Percentiles rank a stretch among this genome's conserved stretches.
phyloP scores from a whole-genome alignment of 2,888 invertebrate genomes.

The Apodemia hepburni region DNA sequence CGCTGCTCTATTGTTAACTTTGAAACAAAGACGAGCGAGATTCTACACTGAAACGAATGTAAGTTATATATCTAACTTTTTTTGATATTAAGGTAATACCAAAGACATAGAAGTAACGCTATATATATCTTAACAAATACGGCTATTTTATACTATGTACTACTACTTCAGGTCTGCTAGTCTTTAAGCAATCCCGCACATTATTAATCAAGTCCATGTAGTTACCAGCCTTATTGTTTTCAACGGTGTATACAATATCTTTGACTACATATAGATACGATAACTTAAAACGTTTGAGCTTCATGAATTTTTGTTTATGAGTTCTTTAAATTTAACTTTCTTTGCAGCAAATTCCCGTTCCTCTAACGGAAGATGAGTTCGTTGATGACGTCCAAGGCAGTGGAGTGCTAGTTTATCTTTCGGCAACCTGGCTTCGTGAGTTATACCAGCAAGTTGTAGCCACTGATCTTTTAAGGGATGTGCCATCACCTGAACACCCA shows the following conservation, averaged over 20 bases:
- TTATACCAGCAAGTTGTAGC: conserved; percentile 93
- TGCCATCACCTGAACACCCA: conserved; percentile 85
- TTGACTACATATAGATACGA: too few relatives aligned
- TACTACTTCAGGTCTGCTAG: too few relatives aligned
- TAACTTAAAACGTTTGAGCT: too few relatives aligned
- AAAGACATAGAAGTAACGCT: too few relatives aligned
- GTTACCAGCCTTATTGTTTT: too few relatives aligned
- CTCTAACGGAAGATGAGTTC: conserved; percentile 91
- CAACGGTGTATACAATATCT: too few relatives aligned
- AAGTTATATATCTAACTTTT: conserved; percentile 33
- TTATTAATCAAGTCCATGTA: too few relatives aligned
- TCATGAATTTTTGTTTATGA: too few relatives aligned
- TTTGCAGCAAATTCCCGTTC: conserved; percentile 63
- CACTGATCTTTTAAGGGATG: conserved; percentile 84
- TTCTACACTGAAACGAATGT: conserved; percentile 84
- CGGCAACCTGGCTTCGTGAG: conserved; percentile 96
- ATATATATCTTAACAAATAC: too few relatives aligned
- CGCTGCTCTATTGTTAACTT: conserved; percentile 89
- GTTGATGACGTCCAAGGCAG: conserved; percentile 95
- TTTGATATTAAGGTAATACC: too few relatives aligned
- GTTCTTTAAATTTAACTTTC: neutral
- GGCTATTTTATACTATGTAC: too few relatives aligned
- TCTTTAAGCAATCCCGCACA: too few relatives aligned
- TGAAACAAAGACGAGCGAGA: conserved; percentile 87
- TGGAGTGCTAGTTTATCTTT: conserved; percentile 95